Percentiles rank a stretch among this genome's conserved stretches.
phyloP scores from a whole-genome alignment of 92 coral and sea anemone species.

The Paramuricea clavata region DNA sequence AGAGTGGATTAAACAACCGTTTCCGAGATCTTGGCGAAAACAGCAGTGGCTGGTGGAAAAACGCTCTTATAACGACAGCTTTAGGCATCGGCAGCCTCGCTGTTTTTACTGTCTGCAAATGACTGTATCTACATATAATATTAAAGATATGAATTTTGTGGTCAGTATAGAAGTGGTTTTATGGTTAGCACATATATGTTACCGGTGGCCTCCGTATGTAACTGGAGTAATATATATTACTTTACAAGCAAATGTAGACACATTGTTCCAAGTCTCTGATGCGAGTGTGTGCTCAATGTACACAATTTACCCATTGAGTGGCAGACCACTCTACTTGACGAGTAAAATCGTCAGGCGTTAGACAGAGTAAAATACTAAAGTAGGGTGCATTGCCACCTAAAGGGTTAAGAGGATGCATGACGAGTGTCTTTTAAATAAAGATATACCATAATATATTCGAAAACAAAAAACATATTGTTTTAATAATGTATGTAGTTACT shows the following conservation, averaged over 20 bases:
- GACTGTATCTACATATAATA: conserved; percentile 19
- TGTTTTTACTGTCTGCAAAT: conserved; percentile 89
- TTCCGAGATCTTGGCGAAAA: conserved; percentile 33
- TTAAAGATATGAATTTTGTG: neutral
- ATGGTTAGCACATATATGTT: neutral
- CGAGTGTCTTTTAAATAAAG: neutral
- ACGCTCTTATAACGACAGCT: conserved; percentile 87
- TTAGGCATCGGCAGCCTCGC: conserved; percentile 97
- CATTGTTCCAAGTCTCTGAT: neutral
- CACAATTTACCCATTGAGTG: neutral
- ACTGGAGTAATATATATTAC: conserved; percentile 5
- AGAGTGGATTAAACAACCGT: conserved; percentile 15
- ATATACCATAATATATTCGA: neutral
- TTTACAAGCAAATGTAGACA: neutral
- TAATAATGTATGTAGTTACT: neutral
- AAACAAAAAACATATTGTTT: neutral
- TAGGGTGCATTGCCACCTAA: neutral
- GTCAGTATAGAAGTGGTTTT: neutral
- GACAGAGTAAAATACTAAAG: neutral
- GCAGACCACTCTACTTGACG: too few species aligned
- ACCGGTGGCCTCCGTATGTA: neutral
- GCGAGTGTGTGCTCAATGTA: neutral
- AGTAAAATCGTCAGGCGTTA: neutral
- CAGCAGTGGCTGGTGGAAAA: conserved; percentile 91
- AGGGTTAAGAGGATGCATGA: neutral